Evolutionary conservation across 1,140 invertebrate species (phyloP), one percentile per base, ranked within the genome.

Genomic region (Papilio helenus): DNA sequence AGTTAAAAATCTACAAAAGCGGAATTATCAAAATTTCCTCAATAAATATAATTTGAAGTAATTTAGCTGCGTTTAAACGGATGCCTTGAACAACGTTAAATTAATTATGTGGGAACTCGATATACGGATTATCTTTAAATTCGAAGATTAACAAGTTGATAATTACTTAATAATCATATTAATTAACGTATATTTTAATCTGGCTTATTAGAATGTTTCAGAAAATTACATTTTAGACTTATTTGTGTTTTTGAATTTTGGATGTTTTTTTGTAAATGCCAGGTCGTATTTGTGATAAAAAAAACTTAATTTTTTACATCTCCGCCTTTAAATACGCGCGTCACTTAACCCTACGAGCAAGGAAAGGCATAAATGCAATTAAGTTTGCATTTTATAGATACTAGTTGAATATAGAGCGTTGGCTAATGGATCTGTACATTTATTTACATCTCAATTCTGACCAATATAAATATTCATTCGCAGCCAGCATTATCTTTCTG

Each of bases 391-490:
- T 83, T 86, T 84, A 79, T 81, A 83, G 61, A 77, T 77, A 80
- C 84, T 87, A 74, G 83, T 81, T 86, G 84, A 89, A 90, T 89
- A 84, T 85, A 86, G 87, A 88, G 81, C 81, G 86, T 88, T 85
- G 86, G 85, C 91, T 91, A 93, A 93, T 92, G 87, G 87, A 87
- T 84, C 88, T 88, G 88, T 88, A 91, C 89, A 89, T 90, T 91
- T 88, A 93, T 93, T 92, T 89, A 92, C 92, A 93, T 93, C 88
- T 92, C 88, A 92, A 93, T 93, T 88, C 82, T 83, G 82, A 81
- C 71, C 81, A 88, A 86, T 89, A 92, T 92, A 89, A 90, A 92
- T 92, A 91, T 92, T 93, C 88, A 92, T 93, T 85, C 81, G 82
- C 80, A 74, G 82, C 76, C 82, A 85, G 83, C 85, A 87, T 90